phyloP scores from a whole-genome alignment of 2,797 vertebrate species.

The Leptatherina wallacei region DNA sequence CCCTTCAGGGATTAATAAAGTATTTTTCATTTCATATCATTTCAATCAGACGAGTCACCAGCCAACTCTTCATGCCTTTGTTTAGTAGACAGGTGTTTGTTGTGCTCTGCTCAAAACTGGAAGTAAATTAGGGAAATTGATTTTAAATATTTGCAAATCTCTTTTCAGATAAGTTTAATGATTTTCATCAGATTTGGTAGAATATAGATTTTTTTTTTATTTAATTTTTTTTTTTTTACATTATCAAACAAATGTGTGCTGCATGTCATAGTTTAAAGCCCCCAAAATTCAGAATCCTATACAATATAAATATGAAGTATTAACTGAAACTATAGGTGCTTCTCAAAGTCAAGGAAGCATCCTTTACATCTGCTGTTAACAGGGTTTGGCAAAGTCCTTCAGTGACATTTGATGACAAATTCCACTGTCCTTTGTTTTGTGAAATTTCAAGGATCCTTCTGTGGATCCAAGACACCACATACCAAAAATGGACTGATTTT shows the following conservation, averaged over 20 bases:
- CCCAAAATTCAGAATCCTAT: background rate
- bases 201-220: background rate
- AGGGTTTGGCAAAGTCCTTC: too few species aligned
- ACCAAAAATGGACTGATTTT: background rate
- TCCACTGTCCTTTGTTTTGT: background rate
- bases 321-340: background rate
- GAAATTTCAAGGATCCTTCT: background rate
- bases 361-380: background rate
- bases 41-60: constrained; percentile 24
- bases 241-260: background rate
- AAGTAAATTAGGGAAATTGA: background rate
- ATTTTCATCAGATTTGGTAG: background rate
- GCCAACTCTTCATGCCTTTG: constrained; percentile 38
- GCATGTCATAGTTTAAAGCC: background rate
- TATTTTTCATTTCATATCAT: background rate
- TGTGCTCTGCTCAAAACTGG: constrained; percentile 19
- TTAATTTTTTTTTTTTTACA: too few species aligned
- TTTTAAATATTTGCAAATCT: background rate
- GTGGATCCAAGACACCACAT: background rate
- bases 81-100: constrained; percentile 23
- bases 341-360: background rate
- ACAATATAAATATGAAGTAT: background rate
- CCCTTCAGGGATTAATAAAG: background rate
- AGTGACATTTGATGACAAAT: background rate
- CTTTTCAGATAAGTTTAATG: background rate